phyloP scores from a whole-genome alignment of 2,888 invertebrate species.

The Neocrepidodera transversa region DNA sequence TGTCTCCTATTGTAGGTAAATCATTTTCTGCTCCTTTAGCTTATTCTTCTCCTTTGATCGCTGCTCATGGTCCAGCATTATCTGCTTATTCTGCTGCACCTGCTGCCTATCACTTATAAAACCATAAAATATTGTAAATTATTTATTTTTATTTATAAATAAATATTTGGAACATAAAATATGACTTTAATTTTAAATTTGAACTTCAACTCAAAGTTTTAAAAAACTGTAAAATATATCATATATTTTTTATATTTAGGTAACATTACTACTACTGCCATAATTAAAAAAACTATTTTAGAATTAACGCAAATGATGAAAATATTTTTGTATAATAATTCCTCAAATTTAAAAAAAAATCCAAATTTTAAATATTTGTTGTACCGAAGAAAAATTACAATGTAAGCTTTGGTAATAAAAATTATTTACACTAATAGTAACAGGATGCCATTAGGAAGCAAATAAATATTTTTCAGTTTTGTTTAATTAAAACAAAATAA shows the following conservation, averaged over 20 bases:
- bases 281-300: too few relatives aligned
- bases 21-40: conserved; percentile 62
- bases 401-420: too few relatives aligned
- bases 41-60: conserved; percentile 44
- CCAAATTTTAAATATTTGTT: too few relatives aligned
- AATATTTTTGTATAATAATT: too few relatives aligned
- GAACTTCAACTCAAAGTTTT: background rate
- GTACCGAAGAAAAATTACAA: too few relatives aligned
- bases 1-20: conserved; percentile 45
- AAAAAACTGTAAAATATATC: background rate
- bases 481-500: too few relatives aligned
- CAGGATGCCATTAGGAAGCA: too few relatives aligned
- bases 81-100: conserved; percentile 33
- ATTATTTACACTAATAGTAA: too few relatives aligned
- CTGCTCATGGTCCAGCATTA: conserved; percentile 65
- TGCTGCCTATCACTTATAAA: conserved; percentile 15
- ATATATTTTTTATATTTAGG: background rate
- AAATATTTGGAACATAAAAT: background rate
- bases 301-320: too few relatives aligned
- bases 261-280: too few relatives aligned
- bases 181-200: background rate
- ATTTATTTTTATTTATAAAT: conserved; percentile 13
- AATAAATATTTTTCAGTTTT: too few relatives aligned
- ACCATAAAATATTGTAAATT: background rate
- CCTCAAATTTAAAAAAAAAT: too few relatives aligned